A percentile compares a stretch with the other conserved stretches of the same genome.
These are phyloP conservation scores for Cosmorhoe ocellata DNA, from an alignment of 2,888 invertebrate species.

Conservation along the genomic window DNA sequence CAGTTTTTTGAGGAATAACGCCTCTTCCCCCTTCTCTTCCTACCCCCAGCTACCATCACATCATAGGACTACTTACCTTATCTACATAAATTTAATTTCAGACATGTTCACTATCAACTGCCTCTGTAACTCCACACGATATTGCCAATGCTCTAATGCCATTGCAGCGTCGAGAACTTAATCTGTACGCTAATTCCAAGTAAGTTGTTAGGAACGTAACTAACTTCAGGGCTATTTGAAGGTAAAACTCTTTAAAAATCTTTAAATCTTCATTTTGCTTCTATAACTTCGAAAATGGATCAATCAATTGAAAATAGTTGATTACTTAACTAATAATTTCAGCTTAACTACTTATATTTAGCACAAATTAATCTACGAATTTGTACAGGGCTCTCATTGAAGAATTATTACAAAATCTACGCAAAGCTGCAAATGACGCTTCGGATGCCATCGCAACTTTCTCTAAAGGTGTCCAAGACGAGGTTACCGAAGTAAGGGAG, in stretches of 20 bases:
- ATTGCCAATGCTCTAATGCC: conserved; percentile 37
- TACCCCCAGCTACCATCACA: too few species aligned
- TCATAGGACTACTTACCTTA: too few species aligned
- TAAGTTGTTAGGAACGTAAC: conserved; percentile 32
- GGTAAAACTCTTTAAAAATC: too few species aligned
- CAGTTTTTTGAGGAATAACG: too few species aligned
- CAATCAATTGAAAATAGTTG: too few species aligned
- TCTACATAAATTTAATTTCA: conserved; percentile 9
- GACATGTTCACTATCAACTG: conserved; percentile 21
- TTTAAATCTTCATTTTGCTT: too few species aligned
- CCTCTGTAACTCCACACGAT: conserved; percentile 42
- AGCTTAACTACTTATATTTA: too few species aligned
- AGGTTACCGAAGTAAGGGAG: conserved; percentile 43
- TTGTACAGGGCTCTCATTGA: conserved; percentile 42
- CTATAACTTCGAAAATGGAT: too few species aligned
- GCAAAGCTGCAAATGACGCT: conserved; percentile 55
- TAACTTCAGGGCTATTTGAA: too few species aligned
- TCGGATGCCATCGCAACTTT: conserved; percentile 50
- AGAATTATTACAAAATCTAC: conserved; percentile 52
- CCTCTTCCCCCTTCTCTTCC: too few species aligned
- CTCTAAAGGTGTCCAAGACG: conserved; percentile 48
- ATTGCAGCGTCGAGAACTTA: conserved; percentile 41
- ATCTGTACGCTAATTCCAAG: conserved; percentile 47
- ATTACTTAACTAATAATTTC: too few species aligned
- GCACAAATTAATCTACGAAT: too few species aligned